Evolutionary conservation across 1,140 invertebrate genomes (phyloP), one percentile per base, ranked within the genome.

Genomic region (Thrips palmi): DNA sequence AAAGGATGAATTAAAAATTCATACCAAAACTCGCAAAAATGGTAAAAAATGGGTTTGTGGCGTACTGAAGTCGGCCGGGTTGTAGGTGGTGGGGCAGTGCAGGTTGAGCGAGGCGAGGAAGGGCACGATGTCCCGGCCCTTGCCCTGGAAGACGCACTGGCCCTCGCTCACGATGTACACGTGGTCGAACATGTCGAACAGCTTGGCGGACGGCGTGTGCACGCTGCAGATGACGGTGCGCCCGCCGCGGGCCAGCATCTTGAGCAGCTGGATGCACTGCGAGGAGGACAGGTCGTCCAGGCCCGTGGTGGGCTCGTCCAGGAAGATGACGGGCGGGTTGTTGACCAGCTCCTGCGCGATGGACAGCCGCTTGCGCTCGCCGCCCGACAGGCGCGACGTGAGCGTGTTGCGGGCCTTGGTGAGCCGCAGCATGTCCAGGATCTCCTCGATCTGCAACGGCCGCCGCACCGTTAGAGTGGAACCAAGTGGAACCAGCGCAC

Each of bases 331-430:
- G 2, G 88, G 84, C n/a, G 92, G 92, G 59, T 96, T 94, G 57
- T 92, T 89, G 11, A 96, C 64, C 8, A 97, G 63, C 59, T 96
- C 91, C 17, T 92, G 54, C 5, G 88, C 91, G 23, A 96, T 89
- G 1, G 83, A 85, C 4, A 97, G 59, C 21, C 91, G 63, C 55
- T 96, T 97, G 35, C 70, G 70, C 58, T 96, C 88, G 1, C 92
- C 92, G 1, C 91, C 91, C 0, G 88, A 94, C 2, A 96, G 60
- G 32, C 63, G 66, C 31, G 70, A 63, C 0, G 77, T 74, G 18
- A 68, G 52, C 0, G 86, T 92, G 41, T 85, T 63, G 38, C 56
- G 62, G 0, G 71, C 61, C 34, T 62, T 65, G 15, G 49, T 59
- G 34, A 84, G 56, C 48, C 75, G 63, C 28, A 83, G 50, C 40